Base-by-base conservation (phyloP, 2,113 vertebrate genomes). In the Psophia crepitans region DNA sequence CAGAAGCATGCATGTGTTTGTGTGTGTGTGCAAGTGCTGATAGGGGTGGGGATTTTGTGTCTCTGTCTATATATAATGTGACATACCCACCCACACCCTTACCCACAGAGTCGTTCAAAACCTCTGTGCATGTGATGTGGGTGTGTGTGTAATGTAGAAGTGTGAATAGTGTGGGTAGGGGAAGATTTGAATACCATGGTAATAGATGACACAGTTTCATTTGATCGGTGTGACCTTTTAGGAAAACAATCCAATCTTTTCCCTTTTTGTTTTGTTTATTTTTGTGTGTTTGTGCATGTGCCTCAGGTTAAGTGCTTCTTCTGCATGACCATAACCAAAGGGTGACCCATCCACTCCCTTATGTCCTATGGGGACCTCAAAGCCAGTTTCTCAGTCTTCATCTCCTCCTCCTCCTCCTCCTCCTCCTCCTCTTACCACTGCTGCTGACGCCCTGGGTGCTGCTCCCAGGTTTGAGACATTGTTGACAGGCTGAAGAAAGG, bases 241-340 rank as follows among this genome's bases (percentile, higher is more conserved):
- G 92, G 78, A 95, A 95, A 97, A 95, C 91, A 76, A 92, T 92
- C 97, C 96, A 86, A 94, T 95, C 94, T 96, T 94, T 95, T 96
- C 65, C 94, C 92, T 91, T 96, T 95, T 87, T 96, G 86, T 96
- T 96, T 94, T 96, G 94, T 97, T 97, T 97, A 94, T 97, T 97
- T 97, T 97, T 97, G 93, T 97, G 95, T 98, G 83, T 98, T 97
- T 96, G 96, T 97, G 93, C 92, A 93, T 97, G 96, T 97, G 90
- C 97, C 97, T 96, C 96, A 98, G 98, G 98, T 98, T 97, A 98
- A 98, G 95, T 94, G 71, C 96, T 96, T 84, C 98, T 97, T 96
- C 98, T 97, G 96, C 97, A 96, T 97, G 97, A 97, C 96, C 96
- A 97, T 97, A 97, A 97, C 96, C 94, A 97, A 98, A 98, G 93